Percentiles rank a stretch among this genome's conserved stretches.
These are phyloP conservation scores for Hylomyscus alleni DNA, from an alignment of 2,797 vertebrate genomes.

Conservation along the genomic window DNA sequence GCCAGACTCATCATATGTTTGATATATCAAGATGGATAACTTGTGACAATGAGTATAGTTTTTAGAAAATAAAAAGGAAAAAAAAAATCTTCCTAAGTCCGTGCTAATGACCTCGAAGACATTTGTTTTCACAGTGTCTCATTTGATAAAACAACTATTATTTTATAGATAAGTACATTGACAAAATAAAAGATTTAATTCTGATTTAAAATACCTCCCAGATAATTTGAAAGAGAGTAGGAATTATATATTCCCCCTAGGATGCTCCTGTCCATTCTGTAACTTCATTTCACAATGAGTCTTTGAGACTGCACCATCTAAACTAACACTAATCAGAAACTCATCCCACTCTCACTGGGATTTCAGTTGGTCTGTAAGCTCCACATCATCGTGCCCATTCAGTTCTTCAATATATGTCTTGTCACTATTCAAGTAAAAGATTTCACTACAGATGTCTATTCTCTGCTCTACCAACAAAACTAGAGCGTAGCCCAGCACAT, in stretches of 20 bases:
- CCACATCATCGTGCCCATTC: not conserved
- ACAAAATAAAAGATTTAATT: not conserved
- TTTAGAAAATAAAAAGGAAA: not conserved
- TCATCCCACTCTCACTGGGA: not conserved
- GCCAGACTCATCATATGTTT: not conserved
- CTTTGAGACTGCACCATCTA: not conserved
- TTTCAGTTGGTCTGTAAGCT: not conserved
- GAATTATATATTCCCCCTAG: not conserved
- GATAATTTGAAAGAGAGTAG: not conserved
- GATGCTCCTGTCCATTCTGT: not conserved
- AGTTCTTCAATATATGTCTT: not conserved
- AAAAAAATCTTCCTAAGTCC: not conserved
- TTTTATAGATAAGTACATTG: not conserved
- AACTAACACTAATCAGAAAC: not conserved
- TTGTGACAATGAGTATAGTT: not conserved
- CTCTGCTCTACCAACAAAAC: not conserved
- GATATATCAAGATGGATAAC: slow-evolving; percentile 17
- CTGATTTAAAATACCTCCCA: not conserved
- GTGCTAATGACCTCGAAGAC: not conserved
- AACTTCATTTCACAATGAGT: not conserved
- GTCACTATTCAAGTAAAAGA: not conserved
- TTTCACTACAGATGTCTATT: not conserved
- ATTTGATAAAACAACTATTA: not conserved
- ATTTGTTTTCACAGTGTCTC: not conserved
- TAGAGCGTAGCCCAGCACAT: not conserved